Base-by-base conservation (phyloP, 2,113 vertebrate genomes). In the Piprites chloris region DNA sequence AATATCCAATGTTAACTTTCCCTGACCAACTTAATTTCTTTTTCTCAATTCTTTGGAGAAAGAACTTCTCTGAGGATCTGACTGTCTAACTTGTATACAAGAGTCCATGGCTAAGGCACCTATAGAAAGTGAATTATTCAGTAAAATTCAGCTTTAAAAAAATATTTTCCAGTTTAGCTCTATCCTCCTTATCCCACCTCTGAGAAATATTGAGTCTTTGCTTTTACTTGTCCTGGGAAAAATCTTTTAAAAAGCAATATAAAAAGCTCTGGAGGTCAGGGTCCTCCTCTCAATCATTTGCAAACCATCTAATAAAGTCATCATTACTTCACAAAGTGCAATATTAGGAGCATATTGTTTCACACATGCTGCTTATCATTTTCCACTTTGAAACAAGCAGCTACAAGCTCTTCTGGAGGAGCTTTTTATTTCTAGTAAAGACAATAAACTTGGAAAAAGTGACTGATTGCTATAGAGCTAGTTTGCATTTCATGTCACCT, bases 401-500 rank as follows among this genome's bases (percentile, higher is more conserved):
- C 79, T 95, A 90, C 82, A 86, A 85, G 68, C 61, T 93, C 73
- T 85, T 96, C 61, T 74, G 59, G 65, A 78, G 30, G 32, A 56
- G 21, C 46, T 80, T 92, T 94, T 95, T 89, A 77, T 71, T 81
- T 62, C 55, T 26, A 92, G 65, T 86, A 93, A 84, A 95, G 90
- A 87, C 85, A 97, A 95, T 93, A 88, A 95, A 49, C 94, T 58
- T 90, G 68, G 68, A 95, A 95, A 92, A 95, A 95, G 93, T 93
- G 95, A 92, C 90, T 86, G 83, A 96, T 96, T 92, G 89, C 89
- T 90, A 14, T 55, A 92, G 76, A 4, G 2, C 76, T 95, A 80
- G 90, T 95, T 97, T 95, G 93, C 86, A 90, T 96, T 96, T 93
- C 90, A 94, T 96, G 93, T 96, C 94, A 97, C 94, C 95, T 97